phyloP scores from a whole-genome alignment of 2,113 vertebrate genomes.

The Muntiacus reevesi region DNA sequence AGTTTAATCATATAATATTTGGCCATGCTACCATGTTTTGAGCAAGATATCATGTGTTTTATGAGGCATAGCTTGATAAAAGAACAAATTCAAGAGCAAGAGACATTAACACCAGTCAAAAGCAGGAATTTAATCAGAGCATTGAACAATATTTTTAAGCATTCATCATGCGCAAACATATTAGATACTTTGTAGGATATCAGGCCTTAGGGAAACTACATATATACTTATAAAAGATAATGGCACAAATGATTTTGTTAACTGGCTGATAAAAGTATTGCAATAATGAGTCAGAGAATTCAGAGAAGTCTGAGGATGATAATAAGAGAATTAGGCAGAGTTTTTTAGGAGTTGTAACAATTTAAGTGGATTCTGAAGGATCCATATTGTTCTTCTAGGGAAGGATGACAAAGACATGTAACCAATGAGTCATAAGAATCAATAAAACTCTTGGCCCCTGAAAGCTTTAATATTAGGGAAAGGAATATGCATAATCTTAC shows the following conservation, averaged over 20 bases:
- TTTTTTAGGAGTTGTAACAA: background rate
- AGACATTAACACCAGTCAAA: background rate
- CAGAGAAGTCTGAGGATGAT: accelerated
- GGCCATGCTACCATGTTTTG: background rate
- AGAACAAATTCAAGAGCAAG: background rate
- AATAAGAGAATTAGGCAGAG: background rate
- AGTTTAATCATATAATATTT: background rate
- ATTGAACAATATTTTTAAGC: background rate
- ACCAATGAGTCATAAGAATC: background rate
- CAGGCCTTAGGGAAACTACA: background rate
- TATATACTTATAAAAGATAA: background rate
- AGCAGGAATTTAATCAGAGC: background rate
- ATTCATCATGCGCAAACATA: background rate
- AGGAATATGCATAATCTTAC: background rate
- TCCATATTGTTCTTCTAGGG: background rate
- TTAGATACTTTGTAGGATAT: background rate
- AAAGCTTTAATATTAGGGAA: background rate
- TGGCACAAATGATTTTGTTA: background rate
- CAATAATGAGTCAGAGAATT: background rate
- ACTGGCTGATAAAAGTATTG: background rate
- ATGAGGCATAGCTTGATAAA: background rate
- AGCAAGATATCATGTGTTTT: background rate
- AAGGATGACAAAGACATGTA: background rate
- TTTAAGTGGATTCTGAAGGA: background rate
- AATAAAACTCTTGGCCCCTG: background rate